These are phyloP conservation scores for Dreissena rostriformis DNA, from an alignment of 1,140 invertebrate species.

Conservation along the genomic window DNA sequence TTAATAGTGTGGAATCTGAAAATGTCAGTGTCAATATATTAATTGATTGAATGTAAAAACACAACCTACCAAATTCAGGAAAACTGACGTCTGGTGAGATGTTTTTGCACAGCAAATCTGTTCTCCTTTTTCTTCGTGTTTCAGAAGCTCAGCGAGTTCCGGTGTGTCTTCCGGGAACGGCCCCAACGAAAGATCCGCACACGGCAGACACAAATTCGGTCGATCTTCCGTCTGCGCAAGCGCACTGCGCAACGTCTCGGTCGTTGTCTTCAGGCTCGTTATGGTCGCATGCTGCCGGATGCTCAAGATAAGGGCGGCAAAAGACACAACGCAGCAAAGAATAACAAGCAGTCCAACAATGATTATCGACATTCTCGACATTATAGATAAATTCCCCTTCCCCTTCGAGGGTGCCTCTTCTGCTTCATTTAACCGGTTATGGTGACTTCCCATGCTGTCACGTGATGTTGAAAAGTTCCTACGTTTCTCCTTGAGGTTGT, in stretches of 20 bases:
- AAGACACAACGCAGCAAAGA: too few relatives aligned
- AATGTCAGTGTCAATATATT: background rate
- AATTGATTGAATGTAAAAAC: background rate
- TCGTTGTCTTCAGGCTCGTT: background rate
- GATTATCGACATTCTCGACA: too few relatives aligned
- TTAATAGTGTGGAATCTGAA: background rate
- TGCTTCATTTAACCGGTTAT: too few relatives aligned
- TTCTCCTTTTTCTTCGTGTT: background rate
- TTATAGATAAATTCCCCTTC: too few relatives aligned
- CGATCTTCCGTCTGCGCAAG: background rate
- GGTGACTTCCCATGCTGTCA: too few relatives aligned
- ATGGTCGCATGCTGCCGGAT: too few relatives aligned
- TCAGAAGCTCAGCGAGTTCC: background rate
- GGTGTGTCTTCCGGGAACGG: background rate
- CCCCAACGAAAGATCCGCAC: background rate
- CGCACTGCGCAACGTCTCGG: background rate
- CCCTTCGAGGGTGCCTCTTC: too few relatives aligned
- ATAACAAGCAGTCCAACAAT: too few relatives aligned
- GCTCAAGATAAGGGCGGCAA: too few relatives aligned
- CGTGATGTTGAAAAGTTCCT: too few relatives aligned
- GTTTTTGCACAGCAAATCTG: background rate
- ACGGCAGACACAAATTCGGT: background rate
- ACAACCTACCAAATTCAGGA: background rate
- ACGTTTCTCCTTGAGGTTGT: too few relatives aligned
- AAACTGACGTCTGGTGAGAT: background rate